Conservation (phyloP, 2,113 vertebrate species). For the Xiphophorus hellerii region DNA sequence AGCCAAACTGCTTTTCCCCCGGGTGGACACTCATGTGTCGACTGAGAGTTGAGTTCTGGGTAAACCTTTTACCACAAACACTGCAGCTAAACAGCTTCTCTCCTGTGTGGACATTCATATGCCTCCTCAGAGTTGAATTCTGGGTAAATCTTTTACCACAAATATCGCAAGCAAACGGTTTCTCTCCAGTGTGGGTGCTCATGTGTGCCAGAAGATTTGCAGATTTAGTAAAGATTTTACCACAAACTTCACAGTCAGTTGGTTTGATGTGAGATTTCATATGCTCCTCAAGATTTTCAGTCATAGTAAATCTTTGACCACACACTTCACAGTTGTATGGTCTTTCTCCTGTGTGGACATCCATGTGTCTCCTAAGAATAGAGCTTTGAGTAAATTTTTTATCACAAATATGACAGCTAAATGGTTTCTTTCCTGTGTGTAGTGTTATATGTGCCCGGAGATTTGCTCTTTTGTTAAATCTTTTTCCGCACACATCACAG, state of each 20-base stretch:
- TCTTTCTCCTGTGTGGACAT: background rate
- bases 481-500: background rate
- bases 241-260: background rate
- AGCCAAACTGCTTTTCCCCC: background rate
- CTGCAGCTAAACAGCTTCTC: constrained; percentile 15
- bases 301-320: background rate
- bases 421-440: constrained; percentile 21
- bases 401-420: background rate
- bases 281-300: background rate
- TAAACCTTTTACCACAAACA: background rate
- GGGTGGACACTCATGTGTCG: background rate
- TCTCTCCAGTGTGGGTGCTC: background rate
- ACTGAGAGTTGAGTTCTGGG: background rate
- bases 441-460: constrained; percentile 13
- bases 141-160: constrained; percentile 3
- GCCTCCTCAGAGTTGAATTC: constrained; percentile 2
- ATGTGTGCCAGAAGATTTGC: background rate
- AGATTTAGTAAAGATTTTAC: background rate
- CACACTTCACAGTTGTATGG: background rate
- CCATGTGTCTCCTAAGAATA: background rate
- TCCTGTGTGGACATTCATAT: constrained; percentile 19
- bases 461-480: constrained; percentile 1
- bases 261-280: background rate
- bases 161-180: background rate
- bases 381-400: background rate